These are phyloP conservation scores for Brenthis hecate DNA, from an alignment of 2,888 invertebrate species.

Conservation along the genomic window DNA sequence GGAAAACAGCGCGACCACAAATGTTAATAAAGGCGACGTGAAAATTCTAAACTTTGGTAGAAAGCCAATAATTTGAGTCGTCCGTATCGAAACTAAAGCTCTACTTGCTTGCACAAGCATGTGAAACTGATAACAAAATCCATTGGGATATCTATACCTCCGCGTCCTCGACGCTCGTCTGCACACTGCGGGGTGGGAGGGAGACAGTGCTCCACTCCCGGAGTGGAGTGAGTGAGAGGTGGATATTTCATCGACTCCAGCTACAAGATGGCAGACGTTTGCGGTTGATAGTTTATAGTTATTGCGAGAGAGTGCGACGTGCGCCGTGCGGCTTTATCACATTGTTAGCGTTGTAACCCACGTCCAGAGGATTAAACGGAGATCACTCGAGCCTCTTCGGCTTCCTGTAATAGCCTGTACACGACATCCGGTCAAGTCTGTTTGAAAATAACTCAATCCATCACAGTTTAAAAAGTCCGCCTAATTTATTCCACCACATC, in stretches of 20 bases:
- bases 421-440: conserved; percentile 35
- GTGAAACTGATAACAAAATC: conserved; percentile 42
- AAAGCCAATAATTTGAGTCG: conserved; percentile 23
- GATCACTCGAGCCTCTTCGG: conserved; percentile 60
- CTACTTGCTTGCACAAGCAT: conserved; percentile 18
- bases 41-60: conserved; percentile 12
- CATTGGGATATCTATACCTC: conserved; percentile 47
- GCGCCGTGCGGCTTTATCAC: conserved; percentile 77
- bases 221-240: conserved; percentile 65
- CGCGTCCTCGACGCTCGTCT: conserved; percentile 55
- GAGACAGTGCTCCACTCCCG: conserved; percentile 51
- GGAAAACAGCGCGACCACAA: background rate
- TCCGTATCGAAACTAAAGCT: conserved; percentile 26
- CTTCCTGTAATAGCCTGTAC: conserved; percentile 66
- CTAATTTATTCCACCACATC: conserved; percentile 10
- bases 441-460: background rate
- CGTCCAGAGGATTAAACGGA: conserved; percentile 75
- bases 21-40: conserved; percentile 7
- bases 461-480: background rate
- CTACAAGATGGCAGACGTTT: conserved; percentile 81
- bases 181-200: conserved; percentile 54
- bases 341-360: conserved; percentile 79
- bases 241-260: conserved; percentile 73
- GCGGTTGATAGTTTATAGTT: conserved; percentile 82
- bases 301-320: conserved; percentile 78